Conservation (phyloP, 2,113 vertebrate genomes). For the Formicarius rufipectus region DNA sequence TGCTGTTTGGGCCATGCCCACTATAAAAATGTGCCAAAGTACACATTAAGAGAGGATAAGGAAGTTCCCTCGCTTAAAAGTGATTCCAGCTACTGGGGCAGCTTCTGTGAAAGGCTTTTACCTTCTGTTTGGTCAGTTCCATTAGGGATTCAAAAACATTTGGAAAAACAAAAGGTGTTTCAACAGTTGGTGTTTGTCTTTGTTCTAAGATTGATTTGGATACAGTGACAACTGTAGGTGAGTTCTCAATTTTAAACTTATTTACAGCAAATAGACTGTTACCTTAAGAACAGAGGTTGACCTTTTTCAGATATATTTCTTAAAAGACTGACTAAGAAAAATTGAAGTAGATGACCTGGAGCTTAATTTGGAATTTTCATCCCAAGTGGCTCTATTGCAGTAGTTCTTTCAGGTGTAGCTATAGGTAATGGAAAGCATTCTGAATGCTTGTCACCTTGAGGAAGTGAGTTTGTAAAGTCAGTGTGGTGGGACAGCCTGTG, state of each 20-base stretch:
- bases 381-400: neutral
- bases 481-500: neutral
- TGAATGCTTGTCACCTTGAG: neutral
- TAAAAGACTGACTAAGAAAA: neutral
- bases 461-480: neutral
- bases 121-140: neutral
- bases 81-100: neutral
- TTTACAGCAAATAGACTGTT: neutral
- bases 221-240: neutral
- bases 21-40: conserved; percentile 41
- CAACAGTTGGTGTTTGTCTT: neutral
- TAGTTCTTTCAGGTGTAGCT: neutral
- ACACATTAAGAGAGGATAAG: neutral
- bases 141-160: neutral
- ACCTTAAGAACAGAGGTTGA: neutral
- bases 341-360: neutral
- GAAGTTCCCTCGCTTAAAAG: conserved; percentile 5
- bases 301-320: neutral
- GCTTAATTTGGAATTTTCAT: neutral
- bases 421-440: neutral
- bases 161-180: neutral
- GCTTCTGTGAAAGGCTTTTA: neutral
- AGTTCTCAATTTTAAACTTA: neutral
- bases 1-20: neutral
- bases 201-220: neutral